Conservation (phyloP, 2,113 vertebrate species). For the Spheniscus mendiculus region DNA sequence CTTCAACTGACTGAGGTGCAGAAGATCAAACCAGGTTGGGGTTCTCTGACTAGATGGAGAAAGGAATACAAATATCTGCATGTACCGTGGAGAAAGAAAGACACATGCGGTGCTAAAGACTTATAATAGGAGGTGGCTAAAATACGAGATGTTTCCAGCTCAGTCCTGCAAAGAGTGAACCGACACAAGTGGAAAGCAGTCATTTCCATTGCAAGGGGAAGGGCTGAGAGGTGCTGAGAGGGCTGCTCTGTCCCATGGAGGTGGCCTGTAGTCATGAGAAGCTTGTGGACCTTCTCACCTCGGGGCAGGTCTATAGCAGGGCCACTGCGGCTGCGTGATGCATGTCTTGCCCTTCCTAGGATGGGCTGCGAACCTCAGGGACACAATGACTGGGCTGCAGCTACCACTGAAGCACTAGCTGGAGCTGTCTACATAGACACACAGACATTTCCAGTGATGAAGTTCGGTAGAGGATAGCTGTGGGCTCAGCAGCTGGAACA, state of each 20-base stretch:
- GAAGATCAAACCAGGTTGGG: not conserved
- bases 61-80: not conserved
- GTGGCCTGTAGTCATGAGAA: not conserved
- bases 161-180: not conserved
- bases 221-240: not conserved
- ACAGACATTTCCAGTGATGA: not conserved
- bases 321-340: rapidly evolving
- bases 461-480: not conserved
- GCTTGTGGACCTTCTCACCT: not conserved
- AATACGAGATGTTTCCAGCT: not conserved
- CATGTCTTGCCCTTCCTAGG: not conserved
- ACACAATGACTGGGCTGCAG: rapidly evolving
- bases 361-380: not conserved
- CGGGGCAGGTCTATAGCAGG: not conserved
- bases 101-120: rapidly evolving
- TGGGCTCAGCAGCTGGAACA: not conserved
- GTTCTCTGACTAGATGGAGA: not conserved
- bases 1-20: not conserved
- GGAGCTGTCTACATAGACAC: not conserved
- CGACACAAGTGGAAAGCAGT: not conserved
- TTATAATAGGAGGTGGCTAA: not conserved
- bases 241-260: not conserved
- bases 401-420: not conserved
- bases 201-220: not conserved
- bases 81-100: not conserved